A percentile compares a stretch with the other conserved stretches of the same genome.
Conservation (phyloP, 2,113 vertebrate genomes). For the Heliornis fulica region DNA sequence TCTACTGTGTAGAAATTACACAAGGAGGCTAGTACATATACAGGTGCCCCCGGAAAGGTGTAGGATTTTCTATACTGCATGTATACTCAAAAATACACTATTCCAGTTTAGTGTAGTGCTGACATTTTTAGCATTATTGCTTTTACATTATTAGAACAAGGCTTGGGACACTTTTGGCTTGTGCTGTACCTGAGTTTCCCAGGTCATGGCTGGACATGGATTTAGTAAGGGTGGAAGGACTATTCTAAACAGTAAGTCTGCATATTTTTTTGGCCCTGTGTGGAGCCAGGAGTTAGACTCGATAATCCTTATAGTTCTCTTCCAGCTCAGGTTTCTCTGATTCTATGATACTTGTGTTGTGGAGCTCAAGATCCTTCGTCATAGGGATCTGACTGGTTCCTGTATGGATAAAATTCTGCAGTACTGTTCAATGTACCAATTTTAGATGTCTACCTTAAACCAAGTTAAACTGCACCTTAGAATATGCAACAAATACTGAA, state of each 20-base stretch:
- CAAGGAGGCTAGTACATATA: background rate
- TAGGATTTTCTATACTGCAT: background rate
- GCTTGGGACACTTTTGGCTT: background rate
- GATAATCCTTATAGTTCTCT: too few species aligned
- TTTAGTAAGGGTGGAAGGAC: background rate
- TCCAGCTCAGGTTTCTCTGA: too few species aligned
- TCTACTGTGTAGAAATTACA: background rate
- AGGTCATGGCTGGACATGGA: background rate
- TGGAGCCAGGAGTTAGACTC: too few species aligned
- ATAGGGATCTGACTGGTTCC: background rate
- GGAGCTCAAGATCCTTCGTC: background rate
- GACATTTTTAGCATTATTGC: background rate
- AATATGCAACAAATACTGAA: background rate
- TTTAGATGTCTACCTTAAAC: background rate
- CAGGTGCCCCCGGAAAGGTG: background rate
- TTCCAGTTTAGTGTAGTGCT: background rate
- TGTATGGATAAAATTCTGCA: background rate
- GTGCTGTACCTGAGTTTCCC: background rate
- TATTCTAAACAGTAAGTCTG: background rate
- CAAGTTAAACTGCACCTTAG: background rate
- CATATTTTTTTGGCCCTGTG: too few species aligned
- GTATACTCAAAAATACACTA: background rate
- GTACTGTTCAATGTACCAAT: background rate
- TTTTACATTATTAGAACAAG: background rate
- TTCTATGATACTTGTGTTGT: background rate